Evolutionary conservation across 1,140 invertebrate species (phyloP), one percentile per base, ranked within the genome.

Genomic region (Mesaphorura yosii): DNA sequence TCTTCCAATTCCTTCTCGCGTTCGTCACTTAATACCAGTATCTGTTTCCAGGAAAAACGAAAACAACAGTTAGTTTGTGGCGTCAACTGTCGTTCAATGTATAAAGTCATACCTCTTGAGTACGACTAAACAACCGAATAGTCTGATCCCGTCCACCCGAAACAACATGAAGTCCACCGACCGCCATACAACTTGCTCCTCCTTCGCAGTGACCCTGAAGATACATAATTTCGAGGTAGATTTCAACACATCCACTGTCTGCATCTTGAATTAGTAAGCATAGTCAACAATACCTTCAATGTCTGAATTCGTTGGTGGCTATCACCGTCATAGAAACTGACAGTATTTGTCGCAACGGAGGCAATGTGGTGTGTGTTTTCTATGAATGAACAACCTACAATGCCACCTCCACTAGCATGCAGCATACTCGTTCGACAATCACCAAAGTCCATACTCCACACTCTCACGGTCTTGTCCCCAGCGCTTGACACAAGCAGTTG

Each of bases 361-460:
- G 57, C 47, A 29, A 64, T 27, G n/a, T 56, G 55, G 52, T 61
- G 58, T 22, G 58, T 58, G 17, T 44, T 61, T 5, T 59, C 57
- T 19, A 62, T 41, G 42, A 61, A 63, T 0, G 39, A 25, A 57
- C 56, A 58, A 34, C 48, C 49, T 2, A 59, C 48, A 2, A 61
- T 37, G 4, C 59, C 62, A 27, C 61, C 59, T 10, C 59, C 62
- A 27, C 61, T 56, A 5, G 49, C 40, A 31, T 59, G 53, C 15
- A 87, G 84, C 50, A 86, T 70, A 0, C 83, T 86, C 60, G 79
- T 82, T 67, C 88, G 86, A 64, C 92, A 97, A 70, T 99, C 93
- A 19, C 95, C 96, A 73, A 96, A 98, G 70, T 98, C 92, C 67
- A 98, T 77, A 40, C 94, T 93, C 94, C 94, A 99, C 57, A 98